Evolutionary conservation across 1,140 invertebrate genomes (phyloP), one percentile per base, ranked within the genome.

Genomic region (Tribolium castaneum): DNA sequence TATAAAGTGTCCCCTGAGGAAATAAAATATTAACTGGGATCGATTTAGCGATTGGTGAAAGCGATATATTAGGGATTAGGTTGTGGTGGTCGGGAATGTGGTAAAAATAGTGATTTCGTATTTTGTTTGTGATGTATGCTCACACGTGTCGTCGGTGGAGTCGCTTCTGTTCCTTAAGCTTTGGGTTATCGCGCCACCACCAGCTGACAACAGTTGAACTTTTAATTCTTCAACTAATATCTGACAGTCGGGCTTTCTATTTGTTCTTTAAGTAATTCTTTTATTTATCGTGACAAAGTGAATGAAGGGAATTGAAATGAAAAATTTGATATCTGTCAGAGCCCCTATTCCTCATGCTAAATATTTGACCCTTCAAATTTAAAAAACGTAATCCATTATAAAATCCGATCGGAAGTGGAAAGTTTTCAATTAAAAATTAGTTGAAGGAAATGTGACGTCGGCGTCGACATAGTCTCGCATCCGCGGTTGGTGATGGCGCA

Each of bases 171-270:
- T 75, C 54, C 54, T 39, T 75, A 12, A 59, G 50, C 45, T 56
- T 49, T 19, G 51, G 30, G 75, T 80, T 81, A 81, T 81, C 80
- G 76, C 72, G 13, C 80, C 54, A 73, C 73, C 80, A 66, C 76
- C 80, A 80, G 81, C 77, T 80, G 79, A 80, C 81, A 82, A 75
- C 76, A 59, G 54, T 76, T 77, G 70, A 82, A 82, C 79, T 82
- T 82, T 82, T 82, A 80, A 82, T 80, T 82, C 79, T 76, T 78
- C 79, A 80, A 78, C 75, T 78, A 80, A 81, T 80, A 76, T 78
- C 80, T 80, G 80, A 79, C 80, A 81, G 70, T 70, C 71, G 75
- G 59, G 78, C 70, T 79, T 79, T 76, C 72, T 80, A 75, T 80
- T 80, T 80, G 80, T 81, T 80, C 80, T 80, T 78, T 62, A 56